A percentile compares a stretch with the other conserved stretches of the same genome.
Evolutionary conservation across 2,113 vertebrate genomes (phyloP).

Genomic region (Cynopterus brachyotis): DNA sequence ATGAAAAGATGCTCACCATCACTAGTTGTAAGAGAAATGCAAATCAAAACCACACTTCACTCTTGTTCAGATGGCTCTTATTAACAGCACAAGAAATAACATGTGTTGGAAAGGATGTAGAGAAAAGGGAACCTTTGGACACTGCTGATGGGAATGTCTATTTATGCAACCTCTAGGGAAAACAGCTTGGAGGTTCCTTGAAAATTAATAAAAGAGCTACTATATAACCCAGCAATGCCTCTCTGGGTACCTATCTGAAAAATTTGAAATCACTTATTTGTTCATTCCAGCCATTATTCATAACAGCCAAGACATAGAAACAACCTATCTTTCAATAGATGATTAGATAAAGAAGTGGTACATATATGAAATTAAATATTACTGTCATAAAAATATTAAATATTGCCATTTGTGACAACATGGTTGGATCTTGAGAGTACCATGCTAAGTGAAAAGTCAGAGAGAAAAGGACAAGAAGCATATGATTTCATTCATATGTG

Average conservation of each 20-base stretch:
- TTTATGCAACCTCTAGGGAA: neutral
- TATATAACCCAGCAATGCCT: neutral
- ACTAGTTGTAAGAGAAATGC: neutral
- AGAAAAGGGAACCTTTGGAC: too few relatives aligned
- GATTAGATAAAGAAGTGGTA: neutral
- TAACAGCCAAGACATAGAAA: neutral
- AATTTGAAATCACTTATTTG: neutral
- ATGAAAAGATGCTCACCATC: neutral
- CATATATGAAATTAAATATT: too few relatives aligned
- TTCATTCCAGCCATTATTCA: neutral
- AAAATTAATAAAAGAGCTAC: neutral
- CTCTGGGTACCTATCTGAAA: neutral
- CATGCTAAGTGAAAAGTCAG: neutral
- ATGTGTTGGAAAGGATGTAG: too few relatives aligned
- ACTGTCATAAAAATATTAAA: neutral
- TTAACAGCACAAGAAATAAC: too few relatives aligned
- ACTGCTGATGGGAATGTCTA: neutral
- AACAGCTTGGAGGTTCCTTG: neutral
- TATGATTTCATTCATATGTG: neutral
- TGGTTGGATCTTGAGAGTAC: neutral
- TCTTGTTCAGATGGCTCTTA: too few relatives aligned
- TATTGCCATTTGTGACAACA: neutral
- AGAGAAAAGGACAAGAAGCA: neutral
- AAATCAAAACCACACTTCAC: neutral
- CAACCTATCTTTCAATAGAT: neutral